Percentiles rank a stretch among this genome's conserved stretches.
phyloP scores from a whole-genome alignment of 2,113 vertebrate species.

The Podocnemis expansa region DNA sequence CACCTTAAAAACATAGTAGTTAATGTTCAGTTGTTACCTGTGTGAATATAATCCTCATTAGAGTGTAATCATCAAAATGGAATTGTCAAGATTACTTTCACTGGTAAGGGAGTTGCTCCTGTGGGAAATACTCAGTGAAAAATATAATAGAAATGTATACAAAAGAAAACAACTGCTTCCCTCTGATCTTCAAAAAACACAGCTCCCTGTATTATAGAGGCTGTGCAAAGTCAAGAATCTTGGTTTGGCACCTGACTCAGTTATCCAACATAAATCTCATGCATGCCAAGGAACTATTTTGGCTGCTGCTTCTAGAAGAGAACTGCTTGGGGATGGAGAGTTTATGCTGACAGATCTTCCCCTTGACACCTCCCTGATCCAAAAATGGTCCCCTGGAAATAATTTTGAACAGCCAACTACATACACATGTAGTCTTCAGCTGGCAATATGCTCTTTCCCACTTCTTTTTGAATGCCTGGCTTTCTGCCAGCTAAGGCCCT shows the following conservation, averaged over 20 bases:
- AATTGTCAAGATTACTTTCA: neutral
- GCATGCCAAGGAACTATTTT: conserved; percentile 41
- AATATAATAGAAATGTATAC: neutral
- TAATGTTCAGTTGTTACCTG: neutral
- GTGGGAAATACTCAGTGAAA: neutral
- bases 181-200: neutral
- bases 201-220: neutral
- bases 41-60: neutral
- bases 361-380: neutral
- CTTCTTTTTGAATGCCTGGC: neutral
- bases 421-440: neutral
- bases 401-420: neutral
- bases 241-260: neutral
- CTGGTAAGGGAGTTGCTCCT: neutral
- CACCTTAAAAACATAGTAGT: neutral
- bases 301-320: conserved; percentile 24
- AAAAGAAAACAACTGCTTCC: neutral
- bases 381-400: neutral
- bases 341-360: conserved; percentile 21
- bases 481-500: conserved; percentile 17
- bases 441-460: neutral
- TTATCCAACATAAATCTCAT: conserved; percentile 26
- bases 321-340: conserved; percentile 12
- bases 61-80: neutral
- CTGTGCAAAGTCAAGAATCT: conserved; percentile 13